A percentile compares a stretch with the other conserved stretches of the same genome.
Conservation (phyloP, 37 sponge, comb jelly and placozoan genomes). For the Oopsacas minuta region DNA sequence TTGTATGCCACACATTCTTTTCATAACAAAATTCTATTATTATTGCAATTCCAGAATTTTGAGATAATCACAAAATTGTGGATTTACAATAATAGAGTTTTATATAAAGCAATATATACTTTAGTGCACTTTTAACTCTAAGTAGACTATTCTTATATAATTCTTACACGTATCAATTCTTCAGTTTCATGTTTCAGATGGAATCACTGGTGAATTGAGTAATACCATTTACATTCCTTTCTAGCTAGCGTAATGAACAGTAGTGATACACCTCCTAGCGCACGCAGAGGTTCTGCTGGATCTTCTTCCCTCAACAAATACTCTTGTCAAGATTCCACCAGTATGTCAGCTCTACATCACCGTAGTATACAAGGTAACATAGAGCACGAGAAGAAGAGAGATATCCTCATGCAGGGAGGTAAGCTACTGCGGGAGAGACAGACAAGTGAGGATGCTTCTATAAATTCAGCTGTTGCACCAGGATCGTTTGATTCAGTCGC, state of each 20-base stretch:
- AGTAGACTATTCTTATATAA: too few species aligned
- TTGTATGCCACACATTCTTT: too few species aligned
- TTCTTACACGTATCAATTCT: too few species aligned
- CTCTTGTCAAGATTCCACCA: not conserved
- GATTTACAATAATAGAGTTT: too few species aligned
- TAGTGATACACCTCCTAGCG: not conserved
- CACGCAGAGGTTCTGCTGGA: not conserved
- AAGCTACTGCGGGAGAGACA: conserved; percentile 1
- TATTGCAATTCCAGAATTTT: too few species aligned
- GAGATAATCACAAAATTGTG: too few species aligned
- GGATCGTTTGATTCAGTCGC: not conserved
- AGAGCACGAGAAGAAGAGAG: conserved; percentile 9
- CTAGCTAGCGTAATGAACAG: not conserved
- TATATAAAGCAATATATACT: too few species aligned
- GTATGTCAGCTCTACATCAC: not conserved
- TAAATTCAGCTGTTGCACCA: not conserved
- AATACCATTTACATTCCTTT: too few species aligned
- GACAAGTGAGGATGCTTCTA: not conserved
- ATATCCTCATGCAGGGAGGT: not conserved
- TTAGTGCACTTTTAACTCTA: too few species aligned
- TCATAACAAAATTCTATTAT: too few species aligned
- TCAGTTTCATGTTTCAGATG: too few species aligned
- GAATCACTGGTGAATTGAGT: too few species aligned
- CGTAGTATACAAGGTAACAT: not conserved
- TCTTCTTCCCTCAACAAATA: not conserved